Evolutionary conservation across 2,113 vertebrate genomes (phyloP).

Genomic region (Protobothrops mucrosquamatus): DNA sequence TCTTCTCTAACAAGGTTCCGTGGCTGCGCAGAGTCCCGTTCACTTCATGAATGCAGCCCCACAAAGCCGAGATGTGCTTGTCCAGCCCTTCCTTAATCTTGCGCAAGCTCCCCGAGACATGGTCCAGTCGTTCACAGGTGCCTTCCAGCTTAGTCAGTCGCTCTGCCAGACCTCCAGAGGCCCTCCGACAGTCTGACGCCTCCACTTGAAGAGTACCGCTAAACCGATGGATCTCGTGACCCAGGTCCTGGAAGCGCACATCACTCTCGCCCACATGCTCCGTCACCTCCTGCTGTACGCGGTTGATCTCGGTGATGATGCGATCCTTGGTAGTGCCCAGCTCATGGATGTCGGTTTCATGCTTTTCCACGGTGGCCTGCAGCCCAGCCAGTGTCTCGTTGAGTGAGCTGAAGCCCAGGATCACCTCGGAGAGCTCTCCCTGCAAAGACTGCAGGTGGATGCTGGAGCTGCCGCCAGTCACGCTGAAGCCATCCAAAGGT

Average conservation of each 20-base stretch:
- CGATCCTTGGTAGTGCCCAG: slow-evolving; percentile 73
- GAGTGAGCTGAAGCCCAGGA: slow-evolving; percentile 76
- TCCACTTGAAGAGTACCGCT: slow-evolving; percentile 66
- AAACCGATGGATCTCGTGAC: slow-evolving; percentile 65
- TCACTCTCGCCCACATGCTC: slow-evolving; percentile 73
- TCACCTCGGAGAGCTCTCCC: slow-evolving; percentile 75
- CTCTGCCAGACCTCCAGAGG: slow-evolving; percentile 71
- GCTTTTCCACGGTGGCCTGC: slow-evolving; percentile 75
- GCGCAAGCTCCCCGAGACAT: slow-evolving; percentile 74
- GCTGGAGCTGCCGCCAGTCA: slow-evolving; percentile 69
- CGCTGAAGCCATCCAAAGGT: slow-evolving; percentile 77
- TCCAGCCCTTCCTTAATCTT: slow-evolving; percentile 81
- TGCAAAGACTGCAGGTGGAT: slow-evolving; percentile 80
- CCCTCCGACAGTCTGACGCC: slow-evolving; percentile 66
- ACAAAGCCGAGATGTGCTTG: slow-evolving; percentile 82
- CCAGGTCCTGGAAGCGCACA: slow-evolving; percentile 69
- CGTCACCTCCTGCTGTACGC: slow-evolving; percentile 72
- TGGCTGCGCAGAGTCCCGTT: slow-evolving; percentile 77
- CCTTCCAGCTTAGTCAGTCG: slow-evolving; percentile 82
- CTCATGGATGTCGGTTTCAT: slow-evolving; percentile 73
- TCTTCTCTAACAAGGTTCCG: slow-evolving; percentile 72
- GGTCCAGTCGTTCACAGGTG: slow-evolving; percentile 78
- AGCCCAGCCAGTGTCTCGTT: slow-evolving; percentile 82
- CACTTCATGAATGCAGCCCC: slow-evolving; percentile 79
- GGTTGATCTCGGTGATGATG: slow-evolving; percentile 79